These are phyloP conservation scores for Corydoras sp. DNA, from an alignment of 2,113 vertebrate species.

Conservation along the genomic window DNA sequence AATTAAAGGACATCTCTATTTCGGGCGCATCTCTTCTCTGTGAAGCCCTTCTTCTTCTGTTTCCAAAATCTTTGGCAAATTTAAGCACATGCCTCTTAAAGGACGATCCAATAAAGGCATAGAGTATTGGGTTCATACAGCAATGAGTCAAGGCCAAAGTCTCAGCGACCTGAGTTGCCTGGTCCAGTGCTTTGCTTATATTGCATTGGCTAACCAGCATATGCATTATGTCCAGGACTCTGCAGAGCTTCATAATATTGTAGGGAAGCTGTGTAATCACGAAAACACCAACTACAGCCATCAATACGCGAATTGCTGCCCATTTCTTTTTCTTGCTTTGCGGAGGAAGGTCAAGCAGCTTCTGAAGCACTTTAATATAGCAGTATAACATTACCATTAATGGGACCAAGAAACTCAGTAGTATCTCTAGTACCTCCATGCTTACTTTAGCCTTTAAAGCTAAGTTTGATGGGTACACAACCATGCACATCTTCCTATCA, in stretches of 20 bases:
- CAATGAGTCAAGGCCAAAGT: conserved; percentile 81
- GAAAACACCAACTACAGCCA: conserved; percentile 76
- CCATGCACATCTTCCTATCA: conserved; percentile 63
- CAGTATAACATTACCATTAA: conserved; percentile 80
- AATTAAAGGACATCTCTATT: conserved; percentile 58
- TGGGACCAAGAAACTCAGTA: conserved; percentile 81
- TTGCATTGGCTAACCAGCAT: conserved; percentile 73
- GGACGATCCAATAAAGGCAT: conserved; percentile 77
- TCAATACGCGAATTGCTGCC: conserved; percentile 71
- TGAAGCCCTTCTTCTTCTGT: conserved; percentile 37
- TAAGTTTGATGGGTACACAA: conserved; percentile 65
- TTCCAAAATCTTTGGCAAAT: conserved; percentile 66
- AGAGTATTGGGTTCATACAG: conserved; percentile 88
- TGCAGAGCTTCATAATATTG: conserved; percentile 78
- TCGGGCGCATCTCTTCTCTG: conserved; percentile 32
- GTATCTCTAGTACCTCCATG: conserved; percentile 77
- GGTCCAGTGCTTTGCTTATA: conserved; percentile 74
- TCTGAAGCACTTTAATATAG: conserved; percentile 66
- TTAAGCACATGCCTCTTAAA: conserved; percentile 76
- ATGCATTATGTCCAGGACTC: conserved; percentile 76
- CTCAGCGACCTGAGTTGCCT: conserved; percentile 76
- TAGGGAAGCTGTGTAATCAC: conserved; percentile 86
- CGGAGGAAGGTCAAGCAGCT: conserved; percentile 63
- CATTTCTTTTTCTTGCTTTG: conserved; percentile 70
- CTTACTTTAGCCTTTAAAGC: conserved; percentile 63